Evolutionary conservation across 1,140 invertebrate species (phyloP).

Genomic region (Penaeus vannamei): DNA sequence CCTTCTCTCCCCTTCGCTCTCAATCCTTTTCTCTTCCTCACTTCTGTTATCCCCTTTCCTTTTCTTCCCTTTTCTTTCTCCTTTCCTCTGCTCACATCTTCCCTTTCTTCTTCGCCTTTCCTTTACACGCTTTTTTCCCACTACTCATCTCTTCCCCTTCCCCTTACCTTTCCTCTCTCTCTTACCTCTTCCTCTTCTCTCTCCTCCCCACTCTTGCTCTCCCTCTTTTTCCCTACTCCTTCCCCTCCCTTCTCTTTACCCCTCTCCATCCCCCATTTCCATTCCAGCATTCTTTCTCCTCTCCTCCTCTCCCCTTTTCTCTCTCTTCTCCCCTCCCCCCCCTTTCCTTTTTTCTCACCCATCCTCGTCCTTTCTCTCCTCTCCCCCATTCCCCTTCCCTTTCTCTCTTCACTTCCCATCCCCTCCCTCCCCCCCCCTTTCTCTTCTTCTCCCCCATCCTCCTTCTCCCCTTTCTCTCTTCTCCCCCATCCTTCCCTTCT

Average conservation of each 20-base stretch:
- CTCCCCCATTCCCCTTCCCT: neutral
- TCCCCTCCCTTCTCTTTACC: neutral
- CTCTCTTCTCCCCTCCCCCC: neutral
- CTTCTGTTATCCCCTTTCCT: no score
- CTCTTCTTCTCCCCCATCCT: neutral
- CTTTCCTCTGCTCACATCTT: no score
- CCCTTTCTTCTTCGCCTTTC: no score
- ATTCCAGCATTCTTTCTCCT: neutral
- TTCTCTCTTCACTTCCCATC: slow-evolving; percentile 1
- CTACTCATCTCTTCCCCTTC: neutral
- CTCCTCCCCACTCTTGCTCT: neutral
- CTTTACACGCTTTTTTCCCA: no score
- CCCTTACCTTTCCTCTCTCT: neutral
- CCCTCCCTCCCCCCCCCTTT: neutral
- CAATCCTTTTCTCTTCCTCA: neutral
- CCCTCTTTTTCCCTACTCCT: neutral
- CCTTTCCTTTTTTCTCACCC: neutral
- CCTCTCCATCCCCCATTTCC: neutral
- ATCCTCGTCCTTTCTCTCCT: neutral
- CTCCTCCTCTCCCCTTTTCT: neutral
- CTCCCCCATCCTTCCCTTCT: neutral
- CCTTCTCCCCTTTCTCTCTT: neutral
- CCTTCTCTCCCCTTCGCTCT: neutral
- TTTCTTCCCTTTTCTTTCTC: neutral
- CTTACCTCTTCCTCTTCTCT: neutral